Base-by-base conservation (phyloP, 2,113 vertebrate species). In the Bostrychus sinensis region DNA sequence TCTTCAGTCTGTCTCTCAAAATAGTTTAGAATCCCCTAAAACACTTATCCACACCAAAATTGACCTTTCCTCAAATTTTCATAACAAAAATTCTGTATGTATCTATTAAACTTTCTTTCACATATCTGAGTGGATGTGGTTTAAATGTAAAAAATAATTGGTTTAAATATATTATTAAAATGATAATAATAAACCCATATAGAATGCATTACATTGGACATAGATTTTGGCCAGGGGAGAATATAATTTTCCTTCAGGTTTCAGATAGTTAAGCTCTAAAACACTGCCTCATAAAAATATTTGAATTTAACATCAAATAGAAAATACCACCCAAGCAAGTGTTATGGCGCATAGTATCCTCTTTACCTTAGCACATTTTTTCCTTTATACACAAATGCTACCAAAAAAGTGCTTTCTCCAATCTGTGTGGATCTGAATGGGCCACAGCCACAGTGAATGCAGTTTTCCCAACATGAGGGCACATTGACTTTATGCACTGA, bases 401-500 rank as follows among this genome's bases (percentile, higher is more conserved):
- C 64, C 50, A 70, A 84, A 54, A 84, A 78, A 59, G 63, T 67
- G 69, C 78, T 81, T 78, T 83, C 58, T 69, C 78, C 61, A 75
- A 80, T 81, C 84, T 86, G 25, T 3, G 32, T 46, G 37, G 60
- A 80, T 23, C 80, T 86, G 73, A 81, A 79, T 69, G 46, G 77
- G 80, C 81, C 62, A 68, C 70, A 50, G 66, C 82, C 56, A 77
- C 71, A 66, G 62, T 70, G 86, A 90, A 91, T 86, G 83, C 83
- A 58, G 66, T 57, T 83, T 82, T 61, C 82, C 78, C 77, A 66
- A 69, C 80, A 91, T 91, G 79, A 51, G 86, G 90, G 91, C 66
- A 64, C 82, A 91, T 89, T 92, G 86, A 90, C 2, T 60, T 37
- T 62, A 75, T 89, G 87, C 86, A 89, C 70, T 85, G 83, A 66